Percentiles rank a stretch among this genome's conserved stretches.
These are phyloP conservation scores for Endotricha flammealis DNA, from an alignment of 2,888 invertebrate species.

Conservation along the genomic window DNA sequence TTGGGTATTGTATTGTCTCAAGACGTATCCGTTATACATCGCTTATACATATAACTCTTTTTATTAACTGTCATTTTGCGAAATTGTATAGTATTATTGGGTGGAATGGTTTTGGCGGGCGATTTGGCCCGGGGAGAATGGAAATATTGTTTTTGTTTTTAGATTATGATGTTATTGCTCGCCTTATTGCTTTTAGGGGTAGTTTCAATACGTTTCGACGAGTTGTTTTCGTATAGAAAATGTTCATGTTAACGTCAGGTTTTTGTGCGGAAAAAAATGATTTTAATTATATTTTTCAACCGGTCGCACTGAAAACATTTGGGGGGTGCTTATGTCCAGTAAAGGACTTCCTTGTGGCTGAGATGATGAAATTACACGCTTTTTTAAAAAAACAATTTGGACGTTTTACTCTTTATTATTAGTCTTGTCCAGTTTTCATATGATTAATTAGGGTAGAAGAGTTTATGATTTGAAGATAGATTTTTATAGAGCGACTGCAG, in stretches of 20 bases:
- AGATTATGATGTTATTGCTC: conserved; percentile 27
- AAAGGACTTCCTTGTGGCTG: too few relatives aligned
- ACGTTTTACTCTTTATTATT: too few relatives aligned
- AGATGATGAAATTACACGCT: too few relatives aligned
- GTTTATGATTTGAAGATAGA: too few relatives aligned
- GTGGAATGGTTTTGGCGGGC: conserved; percentile 27
- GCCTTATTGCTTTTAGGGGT: conserved; percentile 13
- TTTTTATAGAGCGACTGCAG: too few relatives aligned
- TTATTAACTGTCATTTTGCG: conserved; percentile 33
- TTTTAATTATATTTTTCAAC: too few relatives aligned
- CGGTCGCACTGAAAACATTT: too few relatives aligned
- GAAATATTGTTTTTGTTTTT: background rate
- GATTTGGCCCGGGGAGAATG: conserved; percentile 13
- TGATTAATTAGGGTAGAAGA: too few relatives aligned
- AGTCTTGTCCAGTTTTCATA: too few relatives aligned
- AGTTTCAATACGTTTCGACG: background rate
- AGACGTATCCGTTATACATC: conserved; percentile 15
- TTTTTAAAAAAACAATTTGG: too few relatives aligned
- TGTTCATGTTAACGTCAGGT: background rate
- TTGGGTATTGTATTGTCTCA: conserved; percentile 29
- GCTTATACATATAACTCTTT: conserved; percentile 33
- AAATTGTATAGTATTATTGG: conserved; percentile 28
- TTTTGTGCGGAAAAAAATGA: too few relatives aligned
- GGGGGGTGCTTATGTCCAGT: too few relatives aligned
- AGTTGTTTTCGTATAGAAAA: background rate